Base-by-base conservation (phyloP, 2,888 invertebrate species). In the Drosophila leonis region DNA sequence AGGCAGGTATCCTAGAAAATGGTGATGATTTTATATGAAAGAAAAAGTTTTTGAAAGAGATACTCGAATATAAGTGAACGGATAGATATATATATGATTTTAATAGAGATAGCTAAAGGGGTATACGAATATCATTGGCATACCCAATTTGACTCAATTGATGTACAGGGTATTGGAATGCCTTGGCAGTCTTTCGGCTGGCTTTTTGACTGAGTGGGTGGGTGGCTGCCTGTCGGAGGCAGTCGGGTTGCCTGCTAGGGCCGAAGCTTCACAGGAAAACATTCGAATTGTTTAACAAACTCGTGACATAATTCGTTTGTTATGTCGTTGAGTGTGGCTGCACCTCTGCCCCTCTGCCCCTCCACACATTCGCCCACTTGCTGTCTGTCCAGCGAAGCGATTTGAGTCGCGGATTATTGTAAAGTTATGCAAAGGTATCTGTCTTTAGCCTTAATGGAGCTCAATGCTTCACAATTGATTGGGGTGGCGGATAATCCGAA, bases 231-330 rank as follows among this genome's bases (percentile, higher is more conserved):
- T 56, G 71, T 62, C 37, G 31, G 56, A 39, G 37, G 31, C 57
- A n/a, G 33, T 33, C 27, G 29, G 44, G 37, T n/a, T 24, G 48
- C 13, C 37, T 15, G 37, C 8, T 46, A 52, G 37, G 15, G 49
- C 46, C 49, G 49, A 46, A 33, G 65, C 61, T 57, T 49, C 48
- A 56, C 65, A 75, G 66, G 79, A 76, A 81, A 81, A 73, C 79
- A 79, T 81, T 81, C 81, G 74, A 81, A 81, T 81, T 81, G 81
- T 81, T 81, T 81, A 81, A 80, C 82, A 82, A 82, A 82, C 77
- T 87, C 88, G 79, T 78, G 85, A 65, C 83, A 83, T 82, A 85
- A 83, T 83, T 83, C 80, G 83, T 78, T 80, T 78, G 81, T 74
- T 66, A 77, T 71, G 80, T 84, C 76, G 75, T 82, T 81, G 78